Evolutionary conservation across 2,113 vertebrate species (phyloP).

Genomic region (Bucco capensis): DNA sequence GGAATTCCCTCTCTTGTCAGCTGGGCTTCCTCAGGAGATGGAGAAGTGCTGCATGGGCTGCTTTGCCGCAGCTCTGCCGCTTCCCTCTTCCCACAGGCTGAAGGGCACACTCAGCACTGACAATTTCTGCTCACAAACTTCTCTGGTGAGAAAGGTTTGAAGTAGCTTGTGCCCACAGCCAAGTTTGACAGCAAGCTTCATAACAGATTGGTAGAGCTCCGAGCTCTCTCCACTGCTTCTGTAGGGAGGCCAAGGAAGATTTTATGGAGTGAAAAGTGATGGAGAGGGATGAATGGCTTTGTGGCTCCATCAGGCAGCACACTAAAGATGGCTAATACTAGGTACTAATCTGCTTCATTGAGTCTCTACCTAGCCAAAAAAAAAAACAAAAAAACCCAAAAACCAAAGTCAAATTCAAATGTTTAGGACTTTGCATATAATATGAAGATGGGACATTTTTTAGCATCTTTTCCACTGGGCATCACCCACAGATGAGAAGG

Average conservation of each 20-base stretch:
- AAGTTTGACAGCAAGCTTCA: conserved; percentile 27
- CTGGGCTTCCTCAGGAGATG: not conserved
- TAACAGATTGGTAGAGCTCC: not conserved
- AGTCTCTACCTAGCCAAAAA: not conserved
- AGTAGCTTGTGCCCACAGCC: not conserved
- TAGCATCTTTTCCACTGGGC: not conserved
- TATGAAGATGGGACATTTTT: not conserved
- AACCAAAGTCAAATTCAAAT: not conserved
- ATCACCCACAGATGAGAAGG: not conserved
- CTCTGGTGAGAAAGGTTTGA: not conserved
- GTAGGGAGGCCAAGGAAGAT: not conserved
- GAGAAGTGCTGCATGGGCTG: not conserved
- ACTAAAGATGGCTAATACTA: not conserved
- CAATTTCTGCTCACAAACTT: not conserved
- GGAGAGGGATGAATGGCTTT: not conserved
- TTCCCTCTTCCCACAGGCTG: not conserved
- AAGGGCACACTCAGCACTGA: not conserved
- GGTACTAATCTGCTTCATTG: not conserved
- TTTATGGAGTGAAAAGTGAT: conserved; percentile 25
- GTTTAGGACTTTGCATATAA: not conserved
- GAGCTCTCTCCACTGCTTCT: not conserved
- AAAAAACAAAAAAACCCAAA: too few species aligned
- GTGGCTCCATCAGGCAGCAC: not conserved
- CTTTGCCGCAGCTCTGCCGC: not conserved
- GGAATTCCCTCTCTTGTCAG: not conserved